A percentile compares a stretch with the other conserved stretches of the same genome.
Evolutionary conservation across 2,888 invertebrate species (phyloP).

Genomic region (Parelbella ahira): DNA sequence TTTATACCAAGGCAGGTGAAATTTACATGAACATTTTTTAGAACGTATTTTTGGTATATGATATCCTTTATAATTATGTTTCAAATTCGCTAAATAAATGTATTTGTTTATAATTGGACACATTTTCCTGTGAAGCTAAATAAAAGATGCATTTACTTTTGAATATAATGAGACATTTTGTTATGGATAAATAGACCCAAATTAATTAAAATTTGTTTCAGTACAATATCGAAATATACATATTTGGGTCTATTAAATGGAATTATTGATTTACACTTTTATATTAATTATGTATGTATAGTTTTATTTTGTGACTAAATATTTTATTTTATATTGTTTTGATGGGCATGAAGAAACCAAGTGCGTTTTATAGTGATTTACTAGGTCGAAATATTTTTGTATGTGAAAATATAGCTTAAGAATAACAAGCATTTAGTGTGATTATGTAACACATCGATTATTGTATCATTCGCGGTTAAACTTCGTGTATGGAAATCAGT

Average conservation of each 20-base stretch:
- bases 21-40: too few relatives aligned
- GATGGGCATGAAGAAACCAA: slow-evolving; percentile 30
- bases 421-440: slow-evolving; percentile 61
- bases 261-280: too few relatives aligned
- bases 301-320: slow-evolving; percentile 19
- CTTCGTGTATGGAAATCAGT: slow-evolving; percentile 19
- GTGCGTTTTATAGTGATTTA: slow-evolving; percentile 67
- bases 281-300: too few relatives aligned
- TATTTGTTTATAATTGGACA: too few relatives aligned
- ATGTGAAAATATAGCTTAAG: slow-evolving; percentile 65
- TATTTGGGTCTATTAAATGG: too few relatives aligned
- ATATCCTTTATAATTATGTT: too few relatives aligned
- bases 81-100: too few relatives aligned
- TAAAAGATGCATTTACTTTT: slow-evolving; percentile 20
- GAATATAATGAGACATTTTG: too few relatives aligned
- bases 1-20: slow-evolving; percentile 4
- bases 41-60: slow-evolving; percentile 12
- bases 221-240: too few relatives aligned
- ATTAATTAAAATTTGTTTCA: too few relatives aligned
- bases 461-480: slow-evolving; percentile 37
- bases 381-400: slow-evolving; percentile 74
- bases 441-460: slow-evolving; percentile 37
- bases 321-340: slow-evolving; percentile 31
- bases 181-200: too few relatives aligned
- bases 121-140: too few relatives aligned